Base-by-base conservation (phyloP, 2,113 vertebrate species). In the Ciconia maguari region DNA sequence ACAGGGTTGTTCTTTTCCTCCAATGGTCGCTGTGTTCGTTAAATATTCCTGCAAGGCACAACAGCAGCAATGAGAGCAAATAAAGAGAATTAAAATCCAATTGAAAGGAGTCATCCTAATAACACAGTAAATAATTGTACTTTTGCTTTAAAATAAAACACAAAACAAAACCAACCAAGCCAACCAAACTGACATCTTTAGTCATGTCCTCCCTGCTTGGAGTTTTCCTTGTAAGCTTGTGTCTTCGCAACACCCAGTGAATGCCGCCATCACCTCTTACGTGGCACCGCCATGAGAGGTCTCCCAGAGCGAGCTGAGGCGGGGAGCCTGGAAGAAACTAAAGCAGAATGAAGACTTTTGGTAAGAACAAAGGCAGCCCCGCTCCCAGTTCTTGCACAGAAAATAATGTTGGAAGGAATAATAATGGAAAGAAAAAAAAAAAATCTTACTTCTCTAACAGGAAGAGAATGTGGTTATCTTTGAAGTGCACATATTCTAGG, bases 61-160 rank as follows among this genome's bases (percentile, higher is more conserved):
- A 96, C 96, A 96, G 89, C 97, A 97, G 90, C 83, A 97, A 96
- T 97, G 97, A 98, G 97, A 98, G 97, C 97, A 98, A 98, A 98
- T 97, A 97, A 97, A 97, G 96, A 97, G 87, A 98, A 98, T 94
- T 94, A 95, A 97, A 96, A 97, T 94, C 96, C 71, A 93, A 24
- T 96, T 97, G 89, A 97, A 97, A 97, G 98, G 97, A 98, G 90
- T 97, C 97, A 96, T 96, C 98, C 97, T 96, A 97, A 91, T 97
- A 96, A 98, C 94, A 97, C 58, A 89, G 91, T 96, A 97, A 98
- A 97, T 97, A 97, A 95, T 97, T 97, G 96, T 98, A 96, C 96
- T 97, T 98, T 97, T 97, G 96, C 97, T 98, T 97, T 83, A 97
- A 96, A 97, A 97, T 97, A 95, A 98, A 94, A 96, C 83, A 92